Evolutionary conservation across 37 sponge, comb jelly and placozoan genomes (phyloP), one percentile per base, ranked within the genome.

Genomic region (Tethya wilhelma): DNA sequence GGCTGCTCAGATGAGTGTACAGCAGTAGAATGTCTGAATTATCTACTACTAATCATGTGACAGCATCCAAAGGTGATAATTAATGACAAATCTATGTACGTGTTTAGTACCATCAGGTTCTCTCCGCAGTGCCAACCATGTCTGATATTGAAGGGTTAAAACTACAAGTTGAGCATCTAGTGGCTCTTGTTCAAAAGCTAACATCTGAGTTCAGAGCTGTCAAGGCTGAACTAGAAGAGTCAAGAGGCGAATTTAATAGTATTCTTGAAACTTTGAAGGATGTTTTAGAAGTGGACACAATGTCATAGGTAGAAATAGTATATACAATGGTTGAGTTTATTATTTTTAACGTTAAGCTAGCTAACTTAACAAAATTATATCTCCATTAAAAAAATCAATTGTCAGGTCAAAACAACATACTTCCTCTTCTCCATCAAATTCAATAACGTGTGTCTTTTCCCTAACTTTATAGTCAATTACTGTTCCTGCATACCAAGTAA

Each of bases 401-500:
- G 44, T 68, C 17, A 79, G 36, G 25, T 79, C 66, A 67, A 67
- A 79, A 33, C 25, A 41, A 44, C 31, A 67, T 7, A 67, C 33
- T 67, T 79, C 80, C 28, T 32, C 45, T 4, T 64, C 44, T 17
- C 59, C 69, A 34, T 79, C 80, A 45, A 68, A 79, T 67, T 66
- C 30, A 42, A 71, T 75, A 33, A 59, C 45, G 44, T 79, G 59
- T 41, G 80, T 44, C 46, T 66, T 79, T 14, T 79, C 66, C 31
- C 38, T 2, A 26, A 42, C 69, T 45, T 33, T 37, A 79, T 79
- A 79, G 55, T 43, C 70, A n/a, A 79, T 9, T 49, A 79, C 69
- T 66, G 28, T 41, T 29, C 80, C 80, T 68, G 25, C 33, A 39
- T 63, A 79, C 80, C 80, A 79, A n/a, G 46, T n/a, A 6, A 41